phyloP scores from a whole-genome alignment of 92 coral and sea anemone species.

The Virgularia gustaviana region DNA sequence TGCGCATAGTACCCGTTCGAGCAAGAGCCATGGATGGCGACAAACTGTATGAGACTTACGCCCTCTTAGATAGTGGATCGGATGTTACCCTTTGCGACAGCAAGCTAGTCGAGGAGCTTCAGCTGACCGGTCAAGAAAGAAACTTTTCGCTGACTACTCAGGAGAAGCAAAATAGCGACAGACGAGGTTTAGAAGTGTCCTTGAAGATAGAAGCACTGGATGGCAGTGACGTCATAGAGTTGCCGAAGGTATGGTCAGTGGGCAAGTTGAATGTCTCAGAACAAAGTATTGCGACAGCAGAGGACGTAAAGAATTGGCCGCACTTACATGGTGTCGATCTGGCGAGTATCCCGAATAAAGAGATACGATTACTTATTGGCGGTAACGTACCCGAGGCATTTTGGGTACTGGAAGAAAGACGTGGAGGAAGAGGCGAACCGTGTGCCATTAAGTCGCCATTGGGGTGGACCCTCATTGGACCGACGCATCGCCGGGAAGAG shows the following conservation, averaged over 20 bases:
- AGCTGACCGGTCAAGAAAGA: constrained; percentile 14
- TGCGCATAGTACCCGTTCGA: constrained; percentile 28
- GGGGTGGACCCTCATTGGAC: constrained; percentile 48
- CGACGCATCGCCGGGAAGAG: background rate
- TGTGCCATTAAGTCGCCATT: constrained; percentile 29
- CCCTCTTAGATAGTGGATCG: constrained; percentile 36
- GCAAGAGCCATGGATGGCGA: background rate
- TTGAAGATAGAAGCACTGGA: constrained; percentile 20
- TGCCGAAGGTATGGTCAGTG: constrained; percentile 42
- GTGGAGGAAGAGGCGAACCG: constrained; percentile 39
- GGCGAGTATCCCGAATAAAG: background rate
- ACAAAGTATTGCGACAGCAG: constrained; percentile 10
- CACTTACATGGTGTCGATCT: constrained; percentile 30
- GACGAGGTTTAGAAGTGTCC: constrained; percentile 20
- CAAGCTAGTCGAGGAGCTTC: constrained; percentile 13
- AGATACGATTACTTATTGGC: constrained; percentile 41
- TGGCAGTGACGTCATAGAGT: background rate
- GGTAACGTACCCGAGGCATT: constrained; percentile 38
- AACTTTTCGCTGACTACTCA: constrained; percentile 40
- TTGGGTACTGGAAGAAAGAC: constrained; percentile 28
- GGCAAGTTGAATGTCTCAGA: constrained; percentile 21
- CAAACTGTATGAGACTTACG: constrained; percentile 23
- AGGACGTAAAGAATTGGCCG: constrained; percentile 40
- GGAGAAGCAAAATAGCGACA: constrained; percentile 29
- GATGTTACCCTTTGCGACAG: constrained; percentile 35